A percentile compares a stretch with the other conserved stretches of the same genome.
phyloP scores from a whole-genome alignment of 2,797 vertebrate species.

The Platalea minor region DNA sequence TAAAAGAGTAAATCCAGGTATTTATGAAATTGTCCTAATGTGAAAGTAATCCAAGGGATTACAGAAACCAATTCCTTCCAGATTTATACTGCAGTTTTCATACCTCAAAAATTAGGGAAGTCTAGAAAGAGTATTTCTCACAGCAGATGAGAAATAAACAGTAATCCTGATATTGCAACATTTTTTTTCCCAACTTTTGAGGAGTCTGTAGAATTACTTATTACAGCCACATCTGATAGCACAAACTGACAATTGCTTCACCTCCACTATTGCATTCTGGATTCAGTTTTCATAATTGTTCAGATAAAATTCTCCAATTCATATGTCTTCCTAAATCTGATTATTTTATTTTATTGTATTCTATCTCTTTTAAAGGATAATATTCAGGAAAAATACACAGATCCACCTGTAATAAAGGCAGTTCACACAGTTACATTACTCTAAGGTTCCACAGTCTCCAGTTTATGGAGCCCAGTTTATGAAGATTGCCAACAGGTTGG shows the following conservation, averaged over 20 bases:
- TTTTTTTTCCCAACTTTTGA: neutral
- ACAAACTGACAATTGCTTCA: neutral
- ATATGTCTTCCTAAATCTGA: neutral
- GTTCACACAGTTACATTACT: neutral
- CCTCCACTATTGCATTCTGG: neutral
- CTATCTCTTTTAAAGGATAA: neutral
- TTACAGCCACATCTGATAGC: neutral
- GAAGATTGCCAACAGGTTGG: neutral
- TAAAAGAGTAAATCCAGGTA: neutral
- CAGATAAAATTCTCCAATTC: neutral
- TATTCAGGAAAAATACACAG: neutral
- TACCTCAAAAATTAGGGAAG: neutral
- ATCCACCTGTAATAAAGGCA: neutral
- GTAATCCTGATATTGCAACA: neutral
- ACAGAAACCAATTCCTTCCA: neutral
- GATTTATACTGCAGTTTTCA: neutral
- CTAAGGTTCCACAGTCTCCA: neutral
- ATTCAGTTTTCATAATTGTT: neutral
- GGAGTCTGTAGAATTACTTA: neutral
- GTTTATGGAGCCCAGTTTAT: neutral
- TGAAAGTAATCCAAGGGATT: neutral
- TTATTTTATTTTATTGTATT: neutral
- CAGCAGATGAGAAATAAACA: neutral
- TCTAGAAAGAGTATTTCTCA: neutral
- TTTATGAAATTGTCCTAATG: neutral